These are phyloP conservation scores for Syngnathus scovelli DNA, from an alignment of 2,113 vertebrate genomes.

Conservation along the genomic window DNA sequence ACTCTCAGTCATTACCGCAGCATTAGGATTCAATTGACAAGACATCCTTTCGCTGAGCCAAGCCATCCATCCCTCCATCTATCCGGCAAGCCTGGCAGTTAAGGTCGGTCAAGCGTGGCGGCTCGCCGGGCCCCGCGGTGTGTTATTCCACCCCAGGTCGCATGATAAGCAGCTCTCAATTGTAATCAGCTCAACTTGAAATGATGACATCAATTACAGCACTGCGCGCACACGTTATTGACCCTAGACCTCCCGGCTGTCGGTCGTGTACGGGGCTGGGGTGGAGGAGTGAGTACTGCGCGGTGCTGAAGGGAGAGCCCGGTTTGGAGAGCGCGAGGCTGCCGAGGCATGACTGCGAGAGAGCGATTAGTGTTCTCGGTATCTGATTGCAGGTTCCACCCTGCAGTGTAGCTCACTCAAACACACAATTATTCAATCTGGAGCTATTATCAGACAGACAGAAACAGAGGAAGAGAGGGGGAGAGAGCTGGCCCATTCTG, in stretches of 20 bases:
- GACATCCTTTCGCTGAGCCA: conserved; percentile 39
- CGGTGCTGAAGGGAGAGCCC: conserved; percentile 39
- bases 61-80: conserved; percentile 39
- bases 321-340: conserved; percentile 19
- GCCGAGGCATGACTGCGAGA: conserved; percentile 17
- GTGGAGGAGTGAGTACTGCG: conserved; percentile 17
- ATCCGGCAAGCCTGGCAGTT: conserved; percentile 41
- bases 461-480: conserved; percentile 39
- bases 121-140: conserved; percentile 42
- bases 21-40: conserved; percentile 56
- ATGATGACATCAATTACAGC: conserved; percentile 77
- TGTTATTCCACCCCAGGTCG: conserved; percentile 58
- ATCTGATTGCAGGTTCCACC: conserved; percentile 74
- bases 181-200: conserved; percentile 75
- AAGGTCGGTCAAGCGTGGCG: conserved; percentile 54
- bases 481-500: conserved; percentile 45
- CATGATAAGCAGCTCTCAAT: conserved; percentile 68
- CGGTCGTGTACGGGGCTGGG: conserved; percentile 12
- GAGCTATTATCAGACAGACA: conserved; percentile 68
- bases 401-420: conserved; percentile 66
- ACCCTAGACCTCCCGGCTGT: conserved; percentile 58
- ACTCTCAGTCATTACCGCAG: conserved; percentile 53
- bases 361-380: conserved; percentile 40
- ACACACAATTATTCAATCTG: conserved; percentile 76
- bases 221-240: conserved; percentile 66